These are phyloP conservation scores for Thomomys bottae DNA, from an alignment of 2,113 vertebrate species.

Conservation along the genomic window DNA sequence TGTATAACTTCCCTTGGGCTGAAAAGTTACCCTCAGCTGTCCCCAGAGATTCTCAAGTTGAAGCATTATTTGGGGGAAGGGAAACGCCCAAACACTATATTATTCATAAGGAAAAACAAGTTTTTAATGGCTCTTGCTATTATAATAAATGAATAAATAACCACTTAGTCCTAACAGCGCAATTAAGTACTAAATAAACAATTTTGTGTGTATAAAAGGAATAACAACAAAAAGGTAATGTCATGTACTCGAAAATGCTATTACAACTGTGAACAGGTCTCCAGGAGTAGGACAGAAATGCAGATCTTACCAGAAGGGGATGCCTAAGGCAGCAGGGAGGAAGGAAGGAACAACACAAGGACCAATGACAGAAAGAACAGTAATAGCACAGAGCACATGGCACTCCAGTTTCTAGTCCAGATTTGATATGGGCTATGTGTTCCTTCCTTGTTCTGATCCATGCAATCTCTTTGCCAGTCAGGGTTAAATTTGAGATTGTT, in stretches of 20 bases:
- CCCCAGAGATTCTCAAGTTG: not conserved
- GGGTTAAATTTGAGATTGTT: not conserved
- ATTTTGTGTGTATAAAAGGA: slow-evolving; percentile 36
- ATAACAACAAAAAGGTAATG: not conserved
- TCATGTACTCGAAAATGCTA: not conserved
- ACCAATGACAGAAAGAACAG: not conserved
- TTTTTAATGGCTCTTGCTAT: slow-evolving; percentile 39
- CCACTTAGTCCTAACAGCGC: slow-evolving; percentile 47
- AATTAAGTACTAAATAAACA: slow-evolving; percentile 61
- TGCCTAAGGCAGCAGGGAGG: not conserved
- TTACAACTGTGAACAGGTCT: not conserved
- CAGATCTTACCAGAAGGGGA: not conserved
- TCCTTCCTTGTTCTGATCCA: not conserved
- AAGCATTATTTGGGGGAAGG: not conserved
- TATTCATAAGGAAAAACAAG: slow-evolving; percentile 33
- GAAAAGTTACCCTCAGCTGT: slow-evolving; percentile 1
- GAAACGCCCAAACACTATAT: not conserved
- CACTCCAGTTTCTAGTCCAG: not conserved
- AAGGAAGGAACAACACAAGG: not conserved
- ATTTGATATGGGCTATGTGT: not conserved
- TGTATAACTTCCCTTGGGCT: slow-evolving; percentile 9
- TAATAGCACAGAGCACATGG: not conserved
- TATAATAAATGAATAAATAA: slow-evolving; percentile 65
- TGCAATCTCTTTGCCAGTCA: not conserved
- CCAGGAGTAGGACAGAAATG: not conserved